These are phyloP conservation scores for Cuculus canorus DNA, from an alignment of 2,797 vertebrate species.

Conservation along the genomic window DNA sequence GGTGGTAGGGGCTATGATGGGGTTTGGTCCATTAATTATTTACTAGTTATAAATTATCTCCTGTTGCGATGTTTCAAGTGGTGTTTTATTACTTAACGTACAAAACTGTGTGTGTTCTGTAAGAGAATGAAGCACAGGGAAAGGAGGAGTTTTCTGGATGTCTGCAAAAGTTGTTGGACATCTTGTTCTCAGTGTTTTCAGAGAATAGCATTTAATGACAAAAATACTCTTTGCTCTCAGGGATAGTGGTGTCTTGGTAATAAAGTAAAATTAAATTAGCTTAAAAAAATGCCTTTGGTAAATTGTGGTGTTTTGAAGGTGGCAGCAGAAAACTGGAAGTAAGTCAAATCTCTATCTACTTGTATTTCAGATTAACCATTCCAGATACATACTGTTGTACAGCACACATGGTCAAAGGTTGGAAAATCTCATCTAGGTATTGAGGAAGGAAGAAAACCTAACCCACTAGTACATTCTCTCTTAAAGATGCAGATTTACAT, in stretches of 20 bases:
- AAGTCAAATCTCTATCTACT: neutral
- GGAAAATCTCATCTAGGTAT: neutral
- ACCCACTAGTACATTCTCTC: neutral
- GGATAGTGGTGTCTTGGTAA: neutral
- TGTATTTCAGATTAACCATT: neutral
- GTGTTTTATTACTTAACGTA: neutral
- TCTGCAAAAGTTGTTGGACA: neutral
- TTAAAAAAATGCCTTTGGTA: neutral
- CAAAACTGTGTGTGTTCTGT: neutral
- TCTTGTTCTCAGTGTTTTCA: neutral
- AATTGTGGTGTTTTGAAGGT: neutral
- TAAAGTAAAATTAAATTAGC: neutral
- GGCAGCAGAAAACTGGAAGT: neutral
- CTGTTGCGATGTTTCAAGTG: neutral
- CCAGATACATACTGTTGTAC: neutral
- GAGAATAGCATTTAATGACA: neutral
- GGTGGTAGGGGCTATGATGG: neutral
- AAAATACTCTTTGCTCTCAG: neutral
- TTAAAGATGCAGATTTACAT: neutral
- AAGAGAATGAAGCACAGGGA: neutral
- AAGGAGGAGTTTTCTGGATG: neutral
- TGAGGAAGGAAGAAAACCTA: neutral
- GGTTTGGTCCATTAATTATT: neutral
- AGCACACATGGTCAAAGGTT: neutral
- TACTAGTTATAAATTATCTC: neutral